A percentile compares a stretch with the other conserved stretches of the same genome.
Evolutionary conservation across 2,113 vertebrate species (phyloP).

Genomic region (pig (Sus scrofa)): T2T-Sscrofa CM000822.6:72493501-72494000

Average conservation of each 20-base stretch:
- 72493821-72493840: neutral
- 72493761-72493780: neutral
- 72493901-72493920: neutral
- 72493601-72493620: neutral
- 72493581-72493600: conserved; percentile 40
- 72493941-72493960: neutral
- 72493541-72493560: conserved; percentile 73
- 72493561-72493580: conserved; percentile 29
- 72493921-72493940: neutral
- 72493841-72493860: neutral
- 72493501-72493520: conserved; percentile 50
- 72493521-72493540: neutral
- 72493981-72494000: neutral
- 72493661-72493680: conserved; percentile 2
- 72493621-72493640: neutral
- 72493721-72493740: neutral
- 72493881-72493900: neutral
- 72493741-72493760: neutral
- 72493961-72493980: neutral
- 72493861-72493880: neutral
- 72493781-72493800: neutral
- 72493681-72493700: neutral
- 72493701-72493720: neutral
- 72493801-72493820: neutral
- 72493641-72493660: neutral